These are phyloP conservation scores for Campaea margaritaria DNA, from an alignment of 2,888 invertebrate genomes.

Conservation along the genomic window DNA sequence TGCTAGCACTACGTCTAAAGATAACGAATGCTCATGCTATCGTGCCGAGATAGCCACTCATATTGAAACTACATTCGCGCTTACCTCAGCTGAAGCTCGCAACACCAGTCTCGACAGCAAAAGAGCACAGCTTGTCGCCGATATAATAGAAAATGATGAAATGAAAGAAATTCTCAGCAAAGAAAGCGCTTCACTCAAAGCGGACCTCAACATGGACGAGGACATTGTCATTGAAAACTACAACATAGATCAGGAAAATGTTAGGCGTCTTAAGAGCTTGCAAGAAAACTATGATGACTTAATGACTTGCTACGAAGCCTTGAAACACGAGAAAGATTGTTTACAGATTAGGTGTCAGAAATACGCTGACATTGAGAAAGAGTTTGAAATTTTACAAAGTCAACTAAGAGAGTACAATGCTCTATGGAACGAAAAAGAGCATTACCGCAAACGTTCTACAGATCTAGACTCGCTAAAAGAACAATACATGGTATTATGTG, in stretches of 20 bases:
- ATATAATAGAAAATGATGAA: conserved; percentile 76
- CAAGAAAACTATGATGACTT: conserved; percentile 74
- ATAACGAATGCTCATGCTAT: conserved; percentile 63
- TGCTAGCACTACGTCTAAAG: conserved; percentile 19
- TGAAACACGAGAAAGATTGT: conserved; percentile 69
- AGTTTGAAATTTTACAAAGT: conserved; percentile 60
- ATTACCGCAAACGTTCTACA: conserved; percentile 69
- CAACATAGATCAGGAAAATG: conserved; percentile 66
- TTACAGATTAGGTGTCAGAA: conserved; percentile 62
- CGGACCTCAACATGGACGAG: conserved; percentile 47
- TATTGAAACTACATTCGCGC: conserved; percentile 59
- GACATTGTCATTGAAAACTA: conserved; percentile 52
- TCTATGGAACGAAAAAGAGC: conserved; percentile 77
- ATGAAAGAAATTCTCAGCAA: conserved; percentile 74
- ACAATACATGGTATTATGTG: conserved; percentile 67
- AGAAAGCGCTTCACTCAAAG: conserved; percentile 50
- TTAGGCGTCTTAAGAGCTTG: conserved; percentile 68
- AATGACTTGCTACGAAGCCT: conserved; percentile 67
- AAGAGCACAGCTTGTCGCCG: conserved; percentile 74
- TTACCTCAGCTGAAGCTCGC: conserved; percentile 57
- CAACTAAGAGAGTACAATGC: conserved; percentile 70
- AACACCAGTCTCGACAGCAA: conserved; percentile 59
- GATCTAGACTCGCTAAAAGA: conserved; percentile 73
- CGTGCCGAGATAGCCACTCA: conserved; percentile 59
- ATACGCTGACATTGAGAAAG: conserved; percentile 68